These are phyloP conservation scores for Procambarus clarkii DNA, from an alignment of 1,140 invertebrate genomes.

Conservation along the genomic window DNA sequence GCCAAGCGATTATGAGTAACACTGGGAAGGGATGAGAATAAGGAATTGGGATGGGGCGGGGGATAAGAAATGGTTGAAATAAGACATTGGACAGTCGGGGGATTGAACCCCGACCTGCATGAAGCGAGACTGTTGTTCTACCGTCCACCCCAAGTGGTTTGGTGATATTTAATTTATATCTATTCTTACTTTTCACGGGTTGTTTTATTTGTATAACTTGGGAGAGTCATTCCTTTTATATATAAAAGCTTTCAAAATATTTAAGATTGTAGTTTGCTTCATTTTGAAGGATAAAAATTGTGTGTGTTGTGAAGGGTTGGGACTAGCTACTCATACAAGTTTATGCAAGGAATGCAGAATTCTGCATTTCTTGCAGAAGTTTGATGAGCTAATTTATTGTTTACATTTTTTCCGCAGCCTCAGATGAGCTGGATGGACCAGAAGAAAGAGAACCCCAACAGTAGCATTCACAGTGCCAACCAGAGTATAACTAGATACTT, in stretches of 20 bases:
- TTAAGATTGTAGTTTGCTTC: background rate
- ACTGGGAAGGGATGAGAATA: too few relatives aligned
- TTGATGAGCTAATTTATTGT: background rate
- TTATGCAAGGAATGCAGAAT: background rate
- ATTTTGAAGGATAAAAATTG: background rate
- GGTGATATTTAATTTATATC: background rate
- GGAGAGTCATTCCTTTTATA: too few relatives aligned
- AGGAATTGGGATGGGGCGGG: too few relatives aligned
- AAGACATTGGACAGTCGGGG: too few relatives aligned
- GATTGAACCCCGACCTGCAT: too few relatives aligned
- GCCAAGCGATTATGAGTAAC: too few relatives aligned
- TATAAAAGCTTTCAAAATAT: background rate
- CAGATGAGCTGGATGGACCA: conserved; percentile 23
- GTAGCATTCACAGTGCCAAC: background rate
- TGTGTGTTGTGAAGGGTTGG: background rate
- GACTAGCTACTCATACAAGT: background rate
- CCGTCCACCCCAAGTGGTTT: too few relatives aligned
- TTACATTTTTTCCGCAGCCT: conserved; percentile 4
- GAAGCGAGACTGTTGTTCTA: too few relatives aligned
- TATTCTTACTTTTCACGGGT: background rate
- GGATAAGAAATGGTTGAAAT: too few relatives aligned
- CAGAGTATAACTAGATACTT: background rate
- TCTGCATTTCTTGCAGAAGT: too few relatives aligned
- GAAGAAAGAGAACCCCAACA: conserved; percentile 29
- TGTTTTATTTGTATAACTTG: too few relatives aligned